These are phyloP conservation scores for Macrotrachela quadricornifera DNA, from an alignment of 1,140 invertebrate genomes.

Conservation along the genomic window DNA sequence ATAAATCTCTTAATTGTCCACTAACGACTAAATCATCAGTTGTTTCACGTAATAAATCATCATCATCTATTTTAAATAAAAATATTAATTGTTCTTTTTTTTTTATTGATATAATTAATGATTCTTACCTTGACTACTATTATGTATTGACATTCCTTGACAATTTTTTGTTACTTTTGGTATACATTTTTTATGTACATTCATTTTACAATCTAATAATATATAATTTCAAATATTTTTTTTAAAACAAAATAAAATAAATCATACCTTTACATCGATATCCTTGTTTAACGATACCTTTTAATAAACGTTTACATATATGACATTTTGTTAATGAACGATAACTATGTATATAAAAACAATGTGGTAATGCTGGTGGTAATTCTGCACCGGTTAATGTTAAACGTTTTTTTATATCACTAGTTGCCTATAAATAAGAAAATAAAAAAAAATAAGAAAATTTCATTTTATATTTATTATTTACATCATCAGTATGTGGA, in stretches of 20 bases:
- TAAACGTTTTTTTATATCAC: conserved; percentile 14
- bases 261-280: conserved; percentile 59
- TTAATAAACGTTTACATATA: conserved; percentile 75
- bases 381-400: conserved; percentile 1
- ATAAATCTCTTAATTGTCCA: neutral
- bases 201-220: conserved; percentile 4
- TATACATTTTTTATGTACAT: conserved; percentile 2
- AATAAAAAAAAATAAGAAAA: neutral
- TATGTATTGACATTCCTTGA: neutral
- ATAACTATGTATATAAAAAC: conserved; percentile 51
- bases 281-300: conserved; percentile 85
- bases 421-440: conserved; percentile 12
- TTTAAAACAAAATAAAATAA: conserved; percentile 7
- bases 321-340: conserved; percentile 84
- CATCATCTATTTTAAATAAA: neutral
- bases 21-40: neutral
- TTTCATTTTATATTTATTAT: too few relatives aligned
- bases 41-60: too few relatives aligned
- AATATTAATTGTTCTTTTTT: neutral
- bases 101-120: too few relatives aligned
- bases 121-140: neutral
- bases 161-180: conserved; percentile 2
- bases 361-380: conserved; percentile 43
- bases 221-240: neutral
- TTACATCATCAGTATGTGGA: too few relatives aligned